Conservation (phyloP, 2,888 invertebrate species). For the Escarpia spicata region DNA sequence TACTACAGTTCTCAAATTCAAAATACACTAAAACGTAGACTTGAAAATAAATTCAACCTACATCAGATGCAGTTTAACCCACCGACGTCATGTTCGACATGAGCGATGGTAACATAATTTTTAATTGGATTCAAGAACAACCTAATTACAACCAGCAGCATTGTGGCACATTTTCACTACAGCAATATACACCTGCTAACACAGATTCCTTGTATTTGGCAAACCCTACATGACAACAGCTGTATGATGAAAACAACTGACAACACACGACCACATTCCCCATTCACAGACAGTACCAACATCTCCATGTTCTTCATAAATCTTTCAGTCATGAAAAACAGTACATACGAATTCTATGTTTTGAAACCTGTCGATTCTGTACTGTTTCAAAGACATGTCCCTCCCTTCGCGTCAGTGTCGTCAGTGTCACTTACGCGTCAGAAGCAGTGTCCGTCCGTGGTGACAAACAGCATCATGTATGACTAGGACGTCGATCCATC, state of each 20-base stretch:
- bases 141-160: neutral
- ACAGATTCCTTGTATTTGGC: neutral
- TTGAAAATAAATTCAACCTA: neutral
- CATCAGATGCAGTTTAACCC: neutral
- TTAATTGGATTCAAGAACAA: neutral
- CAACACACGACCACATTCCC: neutral
- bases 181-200: neutral
- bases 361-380: neutral
- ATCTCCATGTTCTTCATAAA: neutral
- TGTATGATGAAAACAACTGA: neutral
- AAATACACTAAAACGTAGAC: neutral
- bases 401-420: neutral
- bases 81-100: neutral
- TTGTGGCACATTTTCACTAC: conserved; percentile 7
- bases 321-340: neutral
- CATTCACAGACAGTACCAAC: neutral
- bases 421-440: no score
- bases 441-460: no score
- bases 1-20: neutral
- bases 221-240: neutral
- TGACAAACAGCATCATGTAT: neutral
- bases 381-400: neutral
- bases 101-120: neutral
- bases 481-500: neutral
- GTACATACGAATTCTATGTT: neutral